These are phyloP conservation scores for Stichopus chloronotus DNA, from an alignment of 35 echinoderm and acorn worm species.

Conservation along the genomic window DNA sequence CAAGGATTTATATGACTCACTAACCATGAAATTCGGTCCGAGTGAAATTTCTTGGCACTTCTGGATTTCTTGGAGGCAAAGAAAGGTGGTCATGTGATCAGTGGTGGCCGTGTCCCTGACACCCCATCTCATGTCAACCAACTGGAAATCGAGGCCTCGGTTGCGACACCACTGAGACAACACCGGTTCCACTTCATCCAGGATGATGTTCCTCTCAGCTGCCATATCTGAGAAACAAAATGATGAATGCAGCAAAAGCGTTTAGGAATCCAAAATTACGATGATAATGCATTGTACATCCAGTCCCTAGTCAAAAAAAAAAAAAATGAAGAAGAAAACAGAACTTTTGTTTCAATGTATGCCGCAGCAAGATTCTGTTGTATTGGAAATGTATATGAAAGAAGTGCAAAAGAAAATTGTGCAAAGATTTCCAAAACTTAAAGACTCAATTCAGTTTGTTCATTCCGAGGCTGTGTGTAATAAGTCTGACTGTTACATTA, in stretches of 20 bases:
- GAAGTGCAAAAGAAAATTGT: too few species aligned
- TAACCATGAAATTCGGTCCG: conserved; percentile 97
- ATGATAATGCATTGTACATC: not conserved
- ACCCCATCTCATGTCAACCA: conserved; percentile 98
- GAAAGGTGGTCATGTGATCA: conserved; percentile 81
- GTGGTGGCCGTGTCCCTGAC: conserved; percentile 81
- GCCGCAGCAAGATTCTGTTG: too few species aligned
- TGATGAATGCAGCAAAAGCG: not conserved
- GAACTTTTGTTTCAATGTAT: too few species aligned
- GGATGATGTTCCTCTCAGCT: conserved; percentile 74
- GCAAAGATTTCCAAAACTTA: too few species aligned
- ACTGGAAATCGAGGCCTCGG: conserved; percentile 84
- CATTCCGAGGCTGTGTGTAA: too few species aligned
- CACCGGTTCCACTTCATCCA: conserved; percentile 61
- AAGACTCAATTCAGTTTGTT: too few species aligned
- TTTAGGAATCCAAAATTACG: not conserved
- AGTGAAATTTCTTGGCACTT: conserved; percentile 83
- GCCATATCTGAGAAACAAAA: conserved; percentile 66
- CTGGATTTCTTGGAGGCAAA: conserved; percentile 87
- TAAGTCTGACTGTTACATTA: too few species aligned
- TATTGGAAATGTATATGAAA: too few species aligned
- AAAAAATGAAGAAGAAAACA: not conserved
- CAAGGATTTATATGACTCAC: not conserved
- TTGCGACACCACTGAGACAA: conserved; percentile 79
- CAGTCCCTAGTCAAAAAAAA: not conserved